Evolutionary conservation across 2,888 invertebrate species (phyloP).

Genomic region (Drosophila kuntzei): DNA sequence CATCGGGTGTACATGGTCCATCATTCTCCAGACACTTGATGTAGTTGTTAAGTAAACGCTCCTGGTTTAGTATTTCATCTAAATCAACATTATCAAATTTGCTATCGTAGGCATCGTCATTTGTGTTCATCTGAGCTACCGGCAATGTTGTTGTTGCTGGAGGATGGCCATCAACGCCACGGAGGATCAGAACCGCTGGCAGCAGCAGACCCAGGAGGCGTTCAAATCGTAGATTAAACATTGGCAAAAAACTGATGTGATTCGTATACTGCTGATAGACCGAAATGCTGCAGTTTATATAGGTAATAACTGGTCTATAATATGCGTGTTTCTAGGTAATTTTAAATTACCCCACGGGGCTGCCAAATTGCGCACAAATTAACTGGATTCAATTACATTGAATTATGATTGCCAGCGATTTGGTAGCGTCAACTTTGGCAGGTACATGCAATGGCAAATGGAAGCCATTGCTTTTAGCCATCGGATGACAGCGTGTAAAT

Average conservation of each 20-base stretch:
- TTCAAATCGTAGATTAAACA: conserved; percentile 19
- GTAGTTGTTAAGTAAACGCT: conserved; percentile 89
- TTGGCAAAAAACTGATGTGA: conserved; percentile 11
- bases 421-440: background rate
- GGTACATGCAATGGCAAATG: conserved; percentile 5
- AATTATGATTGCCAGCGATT: conserved; percentile 51
- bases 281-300: conserved; percentile 41
- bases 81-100: conserved; percentile 90
- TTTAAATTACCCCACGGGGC: conserved; percentile 16
- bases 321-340: conserved; percentile 51
- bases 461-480: conserved; percentile 1
- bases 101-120: conserved; percentile 86
- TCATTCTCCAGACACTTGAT: conserved; percentile 88
- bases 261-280: conserved; percentile 9
- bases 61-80: conserved; percentile 88
- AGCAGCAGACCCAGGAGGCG: conserved; percentile 16
- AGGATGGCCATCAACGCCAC: conserved; percentile 52
- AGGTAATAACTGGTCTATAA: conserved; percentile 11
- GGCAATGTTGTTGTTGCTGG: conserved; percentile 63
- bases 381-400: conserved; percentile 44
- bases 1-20: conserved; percentile 90
- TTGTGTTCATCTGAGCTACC: background rate
- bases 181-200: background rate
- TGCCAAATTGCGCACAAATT: conserved; percentile 51
- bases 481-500: conserved; percentile 37